Conservation (phyloP, 2,113 vertebrate genomes). For the Catharus fuscescens region DNA sequence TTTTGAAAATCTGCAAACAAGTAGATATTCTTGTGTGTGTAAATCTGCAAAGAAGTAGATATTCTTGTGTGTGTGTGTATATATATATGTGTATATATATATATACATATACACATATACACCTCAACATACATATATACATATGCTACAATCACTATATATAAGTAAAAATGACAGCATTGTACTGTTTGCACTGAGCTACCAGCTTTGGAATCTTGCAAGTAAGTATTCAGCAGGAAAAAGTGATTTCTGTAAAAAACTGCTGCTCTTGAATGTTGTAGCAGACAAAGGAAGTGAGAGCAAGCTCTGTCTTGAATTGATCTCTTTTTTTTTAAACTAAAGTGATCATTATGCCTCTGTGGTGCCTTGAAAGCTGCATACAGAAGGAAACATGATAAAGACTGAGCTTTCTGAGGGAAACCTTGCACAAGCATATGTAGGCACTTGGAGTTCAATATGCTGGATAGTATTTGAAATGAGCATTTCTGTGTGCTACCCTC, state of each 20-base stretch:
- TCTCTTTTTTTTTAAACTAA: neutral
- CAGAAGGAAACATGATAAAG: neutral
- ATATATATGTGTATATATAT: too few relatives aligned
- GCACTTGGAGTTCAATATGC: neutral
- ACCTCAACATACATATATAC: neutral
- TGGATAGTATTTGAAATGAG: neutral
- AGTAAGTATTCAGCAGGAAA: neutral
- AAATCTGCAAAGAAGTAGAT: neutral
- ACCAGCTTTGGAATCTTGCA: neutral
- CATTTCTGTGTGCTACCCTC: neutral
- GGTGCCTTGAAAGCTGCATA: rapidly evolving
- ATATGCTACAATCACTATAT: neutral
- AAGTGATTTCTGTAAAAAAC: neutral
- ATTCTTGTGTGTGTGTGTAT: neutral
- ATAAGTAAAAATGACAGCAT: neutral
- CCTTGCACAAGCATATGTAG: neutral
- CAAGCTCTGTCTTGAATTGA: neutral
- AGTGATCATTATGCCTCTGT: neutral
- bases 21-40: neutral
- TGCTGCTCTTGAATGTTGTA: neutral
- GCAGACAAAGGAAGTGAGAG: neutral
- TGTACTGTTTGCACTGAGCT: neutral
- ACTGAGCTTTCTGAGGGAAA: neutral
- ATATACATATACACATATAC: too few relatives aligned
- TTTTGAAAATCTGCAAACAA: neutral